A percentile compares a stretch with the other conserved stretches of the same genome.
phyloP scores from a whole-genome alignment of 2,797 vertebrate genomes.

The Pachyuromys duprasi region DNA sequence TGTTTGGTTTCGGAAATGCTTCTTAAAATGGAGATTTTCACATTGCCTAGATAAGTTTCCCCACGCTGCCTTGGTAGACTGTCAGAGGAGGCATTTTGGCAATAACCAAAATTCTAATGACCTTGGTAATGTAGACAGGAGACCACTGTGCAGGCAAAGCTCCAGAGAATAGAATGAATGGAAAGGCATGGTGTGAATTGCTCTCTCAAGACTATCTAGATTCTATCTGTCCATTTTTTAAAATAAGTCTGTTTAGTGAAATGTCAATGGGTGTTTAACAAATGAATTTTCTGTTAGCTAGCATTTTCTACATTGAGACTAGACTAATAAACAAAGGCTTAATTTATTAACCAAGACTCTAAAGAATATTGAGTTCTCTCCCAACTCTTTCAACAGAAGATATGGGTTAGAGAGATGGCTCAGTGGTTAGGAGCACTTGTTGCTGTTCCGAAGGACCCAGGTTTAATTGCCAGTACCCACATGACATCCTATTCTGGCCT shows the following conservation, averaged over 20 bases:
- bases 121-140: neutral
- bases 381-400: neutral
- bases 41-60: neutral
- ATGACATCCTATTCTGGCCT: neutral
- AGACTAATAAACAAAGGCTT: neutral
- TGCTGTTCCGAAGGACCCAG: neutral
- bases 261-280: neutral
- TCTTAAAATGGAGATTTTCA: conserved; percentile 41
- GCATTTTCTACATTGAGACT: neutral
- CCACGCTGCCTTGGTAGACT: neutral
- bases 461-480: neutral
- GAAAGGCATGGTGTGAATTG: neutral
- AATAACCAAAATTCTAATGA: neutral
- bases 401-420: neutral
- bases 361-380: neutral
- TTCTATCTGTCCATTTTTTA: neutral
- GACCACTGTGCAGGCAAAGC: neutral
- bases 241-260: neutral
- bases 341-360: neutral
- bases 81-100: neutral
- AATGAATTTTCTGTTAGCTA: conserved; percentile 27
- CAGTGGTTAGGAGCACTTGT: neutral
- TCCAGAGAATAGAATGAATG: neutral
- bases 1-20: conserved; percentile 53
- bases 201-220: neutral